These are phyloP conservation scores for Papilio protenor DNA, from an alignment of 2,888 invertebrate species.

Conservation along the genomic window DNA sequence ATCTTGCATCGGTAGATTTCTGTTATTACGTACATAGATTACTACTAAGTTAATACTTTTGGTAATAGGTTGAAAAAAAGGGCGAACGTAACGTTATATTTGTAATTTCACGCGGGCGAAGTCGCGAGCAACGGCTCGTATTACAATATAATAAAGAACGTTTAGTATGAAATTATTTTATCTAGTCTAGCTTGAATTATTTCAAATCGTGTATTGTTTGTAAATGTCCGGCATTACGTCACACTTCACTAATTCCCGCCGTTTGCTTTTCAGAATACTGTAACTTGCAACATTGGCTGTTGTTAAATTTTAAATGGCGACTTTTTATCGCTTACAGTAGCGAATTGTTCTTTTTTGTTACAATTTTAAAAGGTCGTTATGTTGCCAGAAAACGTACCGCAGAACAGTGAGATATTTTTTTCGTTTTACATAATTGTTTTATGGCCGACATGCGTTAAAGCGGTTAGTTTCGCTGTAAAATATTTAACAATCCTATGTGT, in stretches of 20 bases:
- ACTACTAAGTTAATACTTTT: too few relatives aligned
- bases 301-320: slow-evolving; percentile 23
- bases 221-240: slow-evolving; percentile 41
- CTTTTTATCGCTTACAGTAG: slow-evolving; percentile 39
- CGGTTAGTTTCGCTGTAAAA: slow-evolving; percentile 20
- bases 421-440: slow-evolving; percentile 24
- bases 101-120: too few relatives aligned
- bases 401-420: slow-evolving; percentile 13
- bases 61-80: too few relatives aligned
- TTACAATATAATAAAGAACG: not conserved
- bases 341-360: slow-evolving; percentile 35
- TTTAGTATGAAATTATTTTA: not conserved
- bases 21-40: too few relatives aligned
- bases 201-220: slow-evolving; percentile 4
- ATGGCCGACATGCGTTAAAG: slow-evolving; percentile 2
- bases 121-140: too few relatives aligned
- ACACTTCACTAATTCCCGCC: slow-evolving; percentile 6
- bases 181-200: not conserved
- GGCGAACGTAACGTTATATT: too few relatives aligned
- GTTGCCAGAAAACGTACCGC: slow-evolving; percentile 12
- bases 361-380: slow-evolving; percentile 37
- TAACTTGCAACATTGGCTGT: slow-evolving; percentile 12
- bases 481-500: not conserved
- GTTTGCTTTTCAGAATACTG: slow-evolving; percentile 30
- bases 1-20: too few relatives aligned